Evolutionary conservation across 2,888 invertebrate species (phyloP).

Genomic region (Ichneumoninae sp.): DNA sequence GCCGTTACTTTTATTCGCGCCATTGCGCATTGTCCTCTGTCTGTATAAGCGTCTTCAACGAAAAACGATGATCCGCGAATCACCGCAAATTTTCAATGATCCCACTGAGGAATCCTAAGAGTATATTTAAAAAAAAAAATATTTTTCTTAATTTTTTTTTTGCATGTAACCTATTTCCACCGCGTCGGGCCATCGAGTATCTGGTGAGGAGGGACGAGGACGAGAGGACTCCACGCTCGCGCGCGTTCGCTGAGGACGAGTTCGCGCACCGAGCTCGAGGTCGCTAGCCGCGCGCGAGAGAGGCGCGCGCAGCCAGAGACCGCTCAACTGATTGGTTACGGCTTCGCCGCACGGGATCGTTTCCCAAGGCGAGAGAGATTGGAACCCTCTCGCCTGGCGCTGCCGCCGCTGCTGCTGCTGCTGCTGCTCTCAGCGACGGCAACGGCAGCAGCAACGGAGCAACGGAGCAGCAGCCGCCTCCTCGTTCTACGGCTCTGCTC

Average conservation of each 20-base stretch:
- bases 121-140: not conserved
- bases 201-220: conserved; percentile 31
- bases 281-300: conserved; percentile 67
- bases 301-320: conserved; percentile 50
- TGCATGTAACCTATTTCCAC: not conserved
- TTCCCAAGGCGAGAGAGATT: conserved; percentile 68
- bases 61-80: not conserved
- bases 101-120: not conserved
- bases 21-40: no score
- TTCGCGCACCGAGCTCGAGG: conserved; percentile 67
- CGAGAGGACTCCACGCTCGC: conserved; percentile 47
- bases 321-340: conserved; percentile 71
- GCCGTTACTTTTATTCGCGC: not conserved
- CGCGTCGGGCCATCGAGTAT: conserved; percentile 3
- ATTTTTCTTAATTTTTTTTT: no score
- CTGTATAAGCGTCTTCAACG: not conserved
- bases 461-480: conserved; percentile 15
- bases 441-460: conserved; percentile 26
- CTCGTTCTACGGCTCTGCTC: conserved; percentile 28
- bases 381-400: conserved; percentile 43
- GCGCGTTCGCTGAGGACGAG: conserved; percentile 63
- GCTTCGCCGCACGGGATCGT: conserved; percentile 69
- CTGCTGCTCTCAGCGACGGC: conserved; percentile 21
- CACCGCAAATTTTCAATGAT: not conserved
- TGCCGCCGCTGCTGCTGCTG: not conserved